phyloP scores from a whole-genome alignment of 1,140 invertebrate genomes.

The Drosophila baimaii region DNA sequence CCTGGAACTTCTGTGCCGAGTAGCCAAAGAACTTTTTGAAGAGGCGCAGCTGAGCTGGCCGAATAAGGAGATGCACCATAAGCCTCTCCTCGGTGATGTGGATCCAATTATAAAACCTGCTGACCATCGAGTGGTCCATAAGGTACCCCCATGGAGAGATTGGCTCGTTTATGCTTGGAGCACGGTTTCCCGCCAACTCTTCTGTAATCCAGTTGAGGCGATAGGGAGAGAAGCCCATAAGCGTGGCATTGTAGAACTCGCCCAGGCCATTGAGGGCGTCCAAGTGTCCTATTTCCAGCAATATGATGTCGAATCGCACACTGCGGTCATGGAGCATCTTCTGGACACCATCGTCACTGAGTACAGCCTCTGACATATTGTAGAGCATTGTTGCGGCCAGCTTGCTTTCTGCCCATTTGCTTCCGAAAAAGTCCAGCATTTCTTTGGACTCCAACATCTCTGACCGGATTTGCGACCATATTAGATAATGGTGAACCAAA shows the following conservation, averaged over 20 bases:
- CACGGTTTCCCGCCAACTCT: constrained; percentile 44
- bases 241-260: constrained; percentile 47
- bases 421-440: not conserved
- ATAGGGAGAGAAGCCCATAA: constrained; percentile 48
- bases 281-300: constrained; percentile 40
- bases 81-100: constrained; percentile 46
- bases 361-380: constrained; percentile 25
- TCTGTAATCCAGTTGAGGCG: constrained; percentile 41
- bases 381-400: not conserved
- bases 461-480: not conserved
- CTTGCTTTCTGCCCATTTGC: constrained; percentile 36
- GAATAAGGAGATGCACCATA: constrained; percentile 11
- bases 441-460: not conserved
- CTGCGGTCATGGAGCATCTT: constrained; percentile 25
- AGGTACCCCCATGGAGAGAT: constrained; percentile 62
- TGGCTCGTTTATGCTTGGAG: constrained; percentile 70
- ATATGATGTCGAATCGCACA: constrained; percentile 59
- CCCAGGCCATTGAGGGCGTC: constrained; percentile 57
- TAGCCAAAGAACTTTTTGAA: constrained; percentile 65
- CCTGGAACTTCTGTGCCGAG: constrained; percentile 22
- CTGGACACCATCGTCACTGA: constrained; percentile 41
- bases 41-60: constrained; percentile 70
- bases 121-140: constrained; percentile 69
- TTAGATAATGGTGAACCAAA: not conserved
- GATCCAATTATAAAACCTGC: constrained; percentile 80